Conservation (phyloP, 2,797 vertebrate genomes). For the Masticophis lateralis region DNA sequence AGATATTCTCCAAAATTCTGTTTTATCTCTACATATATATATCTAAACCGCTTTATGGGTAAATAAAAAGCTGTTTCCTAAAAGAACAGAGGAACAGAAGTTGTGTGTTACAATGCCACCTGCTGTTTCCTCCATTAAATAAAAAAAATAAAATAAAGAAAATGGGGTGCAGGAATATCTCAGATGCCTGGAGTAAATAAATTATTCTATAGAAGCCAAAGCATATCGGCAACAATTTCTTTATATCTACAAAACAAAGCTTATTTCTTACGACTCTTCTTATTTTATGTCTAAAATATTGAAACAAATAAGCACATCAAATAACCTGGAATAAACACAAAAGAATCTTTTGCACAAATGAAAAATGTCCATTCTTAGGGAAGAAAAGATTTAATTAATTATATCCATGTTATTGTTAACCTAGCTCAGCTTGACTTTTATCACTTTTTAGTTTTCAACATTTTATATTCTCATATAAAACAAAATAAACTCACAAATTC, state of each 20-base stretch:
- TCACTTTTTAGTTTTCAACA: background rate
- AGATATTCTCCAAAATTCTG: background rate
- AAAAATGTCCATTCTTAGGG: background rate
- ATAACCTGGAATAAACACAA: background rate
- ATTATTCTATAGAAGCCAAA: background rate
- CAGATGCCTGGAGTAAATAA: background rate
- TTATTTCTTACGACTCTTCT: background rate
- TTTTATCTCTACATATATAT: background rate
- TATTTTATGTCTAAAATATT: background rate
- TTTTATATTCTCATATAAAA: background rate
- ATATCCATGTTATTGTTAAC: background rate
- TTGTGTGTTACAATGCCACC: slow-evolving; percentile 29
- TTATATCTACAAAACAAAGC: background rate
- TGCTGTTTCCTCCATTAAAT: slow-evolving; percentile 33
- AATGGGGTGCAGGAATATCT: background rate
- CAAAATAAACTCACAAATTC: background rate
- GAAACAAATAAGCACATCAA: background rate
- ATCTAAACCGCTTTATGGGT: background rate
- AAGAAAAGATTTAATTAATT: background rate
- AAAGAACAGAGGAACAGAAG: background rate
- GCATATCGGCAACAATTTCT: background rate
- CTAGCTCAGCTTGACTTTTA: background rate
- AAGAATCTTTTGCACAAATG: background rate
- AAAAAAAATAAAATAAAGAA: background rate
- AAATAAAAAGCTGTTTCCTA: background rate